phyloP scores from a whole-genome alignment of 2,888 invertebrate genomes.

The Microplitis manilae region DNA sequence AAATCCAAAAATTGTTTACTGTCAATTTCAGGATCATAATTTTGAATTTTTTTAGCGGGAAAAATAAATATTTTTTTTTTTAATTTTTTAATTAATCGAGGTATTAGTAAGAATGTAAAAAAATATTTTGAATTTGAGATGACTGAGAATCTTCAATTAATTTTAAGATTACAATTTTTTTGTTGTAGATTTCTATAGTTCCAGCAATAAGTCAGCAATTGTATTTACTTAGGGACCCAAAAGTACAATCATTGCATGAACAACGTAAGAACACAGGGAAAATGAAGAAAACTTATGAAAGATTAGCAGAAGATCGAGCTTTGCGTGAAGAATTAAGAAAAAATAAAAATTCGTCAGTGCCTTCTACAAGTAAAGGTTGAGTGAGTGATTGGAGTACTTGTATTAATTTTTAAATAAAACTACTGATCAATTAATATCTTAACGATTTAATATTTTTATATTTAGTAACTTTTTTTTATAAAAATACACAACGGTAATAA shows the following conservation, averaged over 20 bases:
- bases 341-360: constrained; percentile 33
- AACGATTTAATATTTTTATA: neutral
- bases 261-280: constrained; percentile 72
- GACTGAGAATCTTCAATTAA: neutral
- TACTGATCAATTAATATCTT: neutral
- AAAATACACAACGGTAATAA: neutral
- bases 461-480: neutral
- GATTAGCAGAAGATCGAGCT: constrained; percentile 71
- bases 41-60: too few species aligned
- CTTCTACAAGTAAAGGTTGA: neutral
- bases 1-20: too few species aligned
- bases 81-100: too few species aligned
- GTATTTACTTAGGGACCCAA: constrained; percentile 56
- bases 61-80: constrained; percentile 13
- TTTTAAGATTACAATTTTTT: constrained; percentile 39
- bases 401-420: neutral
- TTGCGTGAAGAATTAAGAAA: constrained; percentile 48
- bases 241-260: constrained; percentile 46
- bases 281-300: constrained; percentile 73
- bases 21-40: too few species aligned
- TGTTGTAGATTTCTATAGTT: constrained; percentile 73
- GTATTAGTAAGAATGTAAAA: neutral
- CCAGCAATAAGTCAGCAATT: constrained; percentile 73
- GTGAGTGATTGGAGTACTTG: neutral
- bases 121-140: constrained; percentile 26